Base-by-base conservation (phyloP, 2,888 invertebrate genomes). In the Pheosia tremula region DNA sequence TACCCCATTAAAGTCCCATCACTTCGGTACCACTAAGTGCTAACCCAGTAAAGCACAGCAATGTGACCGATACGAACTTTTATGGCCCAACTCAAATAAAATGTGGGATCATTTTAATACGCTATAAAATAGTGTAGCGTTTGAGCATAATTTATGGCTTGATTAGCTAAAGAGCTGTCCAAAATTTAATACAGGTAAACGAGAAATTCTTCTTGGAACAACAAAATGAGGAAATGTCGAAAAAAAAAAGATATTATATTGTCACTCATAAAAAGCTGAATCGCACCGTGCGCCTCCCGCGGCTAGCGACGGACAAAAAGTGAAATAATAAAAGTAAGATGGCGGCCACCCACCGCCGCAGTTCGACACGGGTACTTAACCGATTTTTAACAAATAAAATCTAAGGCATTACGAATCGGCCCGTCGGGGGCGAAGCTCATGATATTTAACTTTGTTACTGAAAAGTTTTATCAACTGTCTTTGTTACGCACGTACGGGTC, bases 301-400 rank as follows among this genome's bases (percentile, higher is more conserved):
- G 83, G 91, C 89, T 89, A 88, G 88, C 82, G 57, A 38, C 79
- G 86, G 85, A 89, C 88, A 91, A 92, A 93, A 93, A 92, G 88
- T 85, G 82, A 90, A 90, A 90, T 89, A 91, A 91, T 85, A 92
- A 93, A 87, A 89, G 63, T 72, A 84, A 87, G 77, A 89, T 87
- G 89, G 85, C 89, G 93, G 91, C 93, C 93, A 94, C 93, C 93
- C 93, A 93, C 92, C 84, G 89, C 75, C 84, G 84, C 83, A 81
- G 87, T 91, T 90, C 91, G 94, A 88, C 91, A 94, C 93, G 94
- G 94, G 82, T 92, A 93, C 93, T 94, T 94, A 94, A 92, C 91
- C 91, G 94, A 94, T 94, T 93, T 93, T 90, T 89, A 90, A 92
- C 93, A 93, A 94, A 94, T 94, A 94, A 94, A 94, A 92, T 91